These are phyloP conservation scores for Nomada fucata DNA, from an alignment of 2,888 invertebrate genomes.

Conservation along the genomic window DNA sequence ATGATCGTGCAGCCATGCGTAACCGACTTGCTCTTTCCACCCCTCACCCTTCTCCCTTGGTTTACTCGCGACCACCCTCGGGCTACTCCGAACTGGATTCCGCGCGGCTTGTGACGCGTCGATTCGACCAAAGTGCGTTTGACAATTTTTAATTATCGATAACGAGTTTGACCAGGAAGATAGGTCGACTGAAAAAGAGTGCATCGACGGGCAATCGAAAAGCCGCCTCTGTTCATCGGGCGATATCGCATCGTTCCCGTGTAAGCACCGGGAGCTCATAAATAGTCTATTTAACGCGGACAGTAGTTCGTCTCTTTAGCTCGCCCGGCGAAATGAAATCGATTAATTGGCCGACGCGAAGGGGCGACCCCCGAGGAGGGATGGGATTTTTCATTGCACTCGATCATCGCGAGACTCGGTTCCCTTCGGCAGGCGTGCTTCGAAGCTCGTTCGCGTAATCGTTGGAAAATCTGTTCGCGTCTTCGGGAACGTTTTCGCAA, in stretches of 20 bases:
- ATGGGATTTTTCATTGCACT: too few species aligned
- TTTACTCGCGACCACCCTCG: slow-evolving; percentile 72
- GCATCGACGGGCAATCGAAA: slow-evolving; percentile 63
- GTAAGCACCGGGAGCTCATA: slow-evolving; percentile 47
- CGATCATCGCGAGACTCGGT: too few species aligned
- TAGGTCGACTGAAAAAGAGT: slow-evolving; percentile 60
- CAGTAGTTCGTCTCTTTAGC: slow-evolving; percentile 39
- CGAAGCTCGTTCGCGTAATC: neutral
- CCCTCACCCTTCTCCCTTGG: slow-evolving; percentile 54
- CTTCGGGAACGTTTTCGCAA: neutral
- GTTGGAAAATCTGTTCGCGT: neutral
- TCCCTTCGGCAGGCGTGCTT: too few species aligned
- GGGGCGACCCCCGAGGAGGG: slow-evolving; percentile 17
- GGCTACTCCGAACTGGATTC: slow-evolving; percentile 74
- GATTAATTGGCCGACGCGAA: slow-evolving; percentile 28
- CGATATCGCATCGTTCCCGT: slow-evolving; percentile 44
- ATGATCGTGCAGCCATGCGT: slow-evolving; percentile 74
- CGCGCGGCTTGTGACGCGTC: slow-evolving; percentile 67
- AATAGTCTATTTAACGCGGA: slow-evolving; percentile 42
- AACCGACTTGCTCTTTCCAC: slow-evolving; percentile 31
- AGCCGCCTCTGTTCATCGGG: slow-evolving; percentile 38
- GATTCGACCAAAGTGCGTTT: slow-evolving; percentile 79
- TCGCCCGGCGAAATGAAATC: slow-evolving; percentile 11
- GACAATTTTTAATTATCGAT: slow-evolving; percentile 82
- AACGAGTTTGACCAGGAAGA: slow-evolving; percentile 72